A percentile compares a stretch with the other conserved stretches of the same genome.
phyloP scores from a whole-genome alignment of 1,140 invertebrate genomes.

The Eumeta japonica region DNA sequence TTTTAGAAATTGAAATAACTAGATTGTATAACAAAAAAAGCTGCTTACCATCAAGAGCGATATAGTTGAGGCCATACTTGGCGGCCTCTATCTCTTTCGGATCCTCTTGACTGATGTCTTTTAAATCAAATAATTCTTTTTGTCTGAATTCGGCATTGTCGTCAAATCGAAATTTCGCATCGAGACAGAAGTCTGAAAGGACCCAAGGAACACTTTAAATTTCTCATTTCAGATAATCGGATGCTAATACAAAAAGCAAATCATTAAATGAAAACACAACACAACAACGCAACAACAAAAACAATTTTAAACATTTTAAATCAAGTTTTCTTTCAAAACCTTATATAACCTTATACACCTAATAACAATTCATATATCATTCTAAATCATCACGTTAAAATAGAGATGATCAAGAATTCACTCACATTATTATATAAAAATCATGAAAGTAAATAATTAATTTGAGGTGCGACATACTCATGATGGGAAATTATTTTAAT shows the following conservation, averaged over 20 bases:
- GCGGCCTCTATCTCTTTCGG: constrained; percentile 90
- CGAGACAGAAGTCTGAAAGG: constrained; percentile 82
- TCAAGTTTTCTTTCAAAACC: no score
- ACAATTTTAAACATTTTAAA: no score
- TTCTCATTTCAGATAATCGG: not conserved
- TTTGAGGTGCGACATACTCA: no score
- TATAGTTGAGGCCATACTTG: constrained; percentile 93
- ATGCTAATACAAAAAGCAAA: not conserved
- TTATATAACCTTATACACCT: no score
- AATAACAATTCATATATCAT: no score
- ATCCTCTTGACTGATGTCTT: constrained; percentile 92
- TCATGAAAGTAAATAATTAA: no score
- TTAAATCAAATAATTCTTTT: constrained; percentile 81
- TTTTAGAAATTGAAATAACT: no score
- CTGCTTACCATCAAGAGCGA: constrained; percentile 87
- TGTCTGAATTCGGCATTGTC: constrained; percentile 95
- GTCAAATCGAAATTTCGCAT: constrained; percentile 94
- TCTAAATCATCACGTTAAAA: no score
- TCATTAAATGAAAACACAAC: constrained; percentile 1
- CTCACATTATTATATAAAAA: no score
- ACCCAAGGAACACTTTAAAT: constrained; percentile 3
- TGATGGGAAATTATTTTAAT: no score
- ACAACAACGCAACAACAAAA: constrained; percentile 4
- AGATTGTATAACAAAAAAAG: no score
- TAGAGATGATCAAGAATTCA: no score